Conservation (phyloP, 2,888 invertebrate genomes). For the Drymonia ruficornis region DNA sequence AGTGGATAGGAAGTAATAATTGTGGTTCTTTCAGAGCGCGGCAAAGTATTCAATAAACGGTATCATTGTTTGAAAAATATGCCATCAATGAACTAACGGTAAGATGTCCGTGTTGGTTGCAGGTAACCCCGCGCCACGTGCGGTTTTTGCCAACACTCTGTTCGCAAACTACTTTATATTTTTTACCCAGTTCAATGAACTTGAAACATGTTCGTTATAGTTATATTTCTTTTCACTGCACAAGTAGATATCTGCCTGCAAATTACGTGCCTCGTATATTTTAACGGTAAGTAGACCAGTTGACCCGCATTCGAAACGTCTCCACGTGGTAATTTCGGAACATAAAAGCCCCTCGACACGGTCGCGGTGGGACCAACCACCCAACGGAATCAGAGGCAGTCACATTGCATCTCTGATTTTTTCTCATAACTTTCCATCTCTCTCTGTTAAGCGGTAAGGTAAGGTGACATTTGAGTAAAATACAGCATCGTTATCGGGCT, state of each 20-base stretch:
- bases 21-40: too few relatives aligned
- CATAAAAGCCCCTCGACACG: too few relatives aligned
- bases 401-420: too few relatives aligned
- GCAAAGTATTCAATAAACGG: too few relatives aligned
- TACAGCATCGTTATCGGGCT: too few relatives aligned
- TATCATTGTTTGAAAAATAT: not conserved
- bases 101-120: constrained; percentile 11
- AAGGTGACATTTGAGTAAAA: too few relatives aligned
- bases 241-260: not conserved
- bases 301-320: not conserved
- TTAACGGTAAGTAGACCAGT: not conserved
- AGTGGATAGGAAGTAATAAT: too few relatives aligned
- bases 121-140: constrained; percentile 10
- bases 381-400: too few relatives aligned
- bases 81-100: constrained; percentile 14
- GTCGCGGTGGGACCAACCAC: too few relatives aligned
- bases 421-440: too few relatives aligned
- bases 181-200: constrained; percentile 33
- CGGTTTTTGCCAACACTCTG: constrained; percentile 14
- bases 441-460: too few relatives aligned
- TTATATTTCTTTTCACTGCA: constrained; percentile 23
- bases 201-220: constrained; percentile 4
- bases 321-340: not conserved
- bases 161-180: constrained; percentile 17
- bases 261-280: not conserved